Conservation (phyloP, 2,797 vertebrate genomes). For the Tadarida brasiliensis region DNA sequence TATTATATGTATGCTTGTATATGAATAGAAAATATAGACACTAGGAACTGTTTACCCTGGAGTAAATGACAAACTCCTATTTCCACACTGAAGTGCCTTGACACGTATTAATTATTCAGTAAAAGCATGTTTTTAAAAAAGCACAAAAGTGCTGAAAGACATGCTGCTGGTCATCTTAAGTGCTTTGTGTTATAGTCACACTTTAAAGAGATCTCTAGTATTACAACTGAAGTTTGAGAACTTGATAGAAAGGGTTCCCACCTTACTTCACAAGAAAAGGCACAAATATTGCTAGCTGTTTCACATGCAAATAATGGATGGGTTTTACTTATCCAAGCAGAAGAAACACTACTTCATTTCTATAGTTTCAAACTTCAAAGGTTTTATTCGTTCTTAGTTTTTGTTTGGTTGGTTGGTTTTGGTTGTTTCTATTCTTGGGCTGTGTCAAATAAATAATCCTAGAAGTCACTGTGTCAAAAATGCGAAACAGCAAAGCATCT, state of each 20-base stretch:
- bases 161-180: not conserved
- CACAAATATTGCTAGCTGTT: not conserved
- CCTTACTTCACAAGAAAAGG: not conserved
- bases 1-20: not conserved
- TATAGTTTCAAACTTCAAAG: not conserved
- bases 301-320: not conserved
- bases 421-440: not conserved
- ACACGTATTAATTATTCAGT: slow-evolving; percentile 38
- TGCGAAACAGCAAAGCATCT: not conserved
- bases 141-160: not conserved
- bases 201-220: not conserved
- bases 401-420: not conserved
- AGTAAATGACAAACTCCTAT: not conserved
- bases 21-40: not conserved
- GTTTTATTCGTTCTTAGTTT: not conserved
- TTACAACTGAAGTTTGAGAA: not conserved
- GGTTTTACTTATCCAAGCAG: not conserved
- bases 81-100: not conserved
- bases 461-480: not conserved
- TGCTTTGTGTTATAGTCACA: not conserved
- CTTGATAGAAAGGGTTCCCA: not conserved
- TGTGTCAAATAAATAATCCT: not conserved
- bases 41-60: not conserved
- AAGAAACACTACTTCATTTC: slow-evolving; percentile 14
- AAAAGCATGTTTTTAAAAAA: not conserved